Conservation (phyloP, 2,888 invertebrate genomes). For the Synanthedon myopaeformis region DNA sequence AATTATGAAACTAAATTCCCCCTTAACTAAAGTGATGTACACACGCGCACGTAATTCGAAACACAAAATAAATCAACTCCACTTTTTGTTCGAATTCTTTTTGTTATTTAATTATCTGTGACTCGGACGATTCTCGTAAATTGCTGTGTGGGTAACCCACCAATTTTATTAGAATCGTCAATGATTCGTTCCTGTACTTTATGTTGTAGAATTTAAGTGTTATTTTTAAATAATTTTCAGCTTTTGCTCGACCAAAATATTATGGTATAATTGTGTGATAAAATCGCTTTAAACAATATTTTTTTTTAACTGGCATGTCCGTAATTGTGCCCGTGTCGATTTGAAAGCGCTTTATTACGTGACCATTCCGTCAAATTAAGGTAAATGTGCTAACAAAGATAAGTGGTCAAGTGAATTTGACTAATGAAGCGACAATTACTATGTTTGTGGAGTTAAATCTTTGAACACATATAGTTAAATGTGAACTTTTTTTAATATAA, state of each 20-base stretch:
- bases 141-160: conserved; percentile 26
- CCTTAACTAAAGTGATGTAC: conserved; percentile 12
- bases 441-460: too few species aligned
- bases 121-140: conserved; percentile 41
- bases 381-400: conserved; percentile 14
- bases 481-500: too few species aligned
- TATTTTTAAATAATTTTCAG: not conserved
- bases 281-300: conserved; percentile 26
- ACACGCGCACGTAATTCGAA: conserved; percentile 12
- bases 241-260: not conserved
- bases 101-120: conserved; percentile 59
- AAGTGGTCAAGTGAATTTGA: not conserved
- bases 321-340: conserved; percentile 26
- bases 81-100: conserved; percentile 32
- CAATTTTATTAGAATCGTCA: not conserved
- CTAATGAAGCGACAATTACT: not conserved
- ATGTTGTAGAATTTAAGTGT: conserved; percentile 1
- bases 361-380: conserved; percentile 25
- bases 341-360: conserved; percentile 22
- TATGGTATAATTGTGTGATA: conserved; percentile 16
- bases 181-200: not conserved
- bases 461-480: too few species aligned
- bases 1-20: conserved; percentile 13
- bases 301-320: conserved; percentile 18
- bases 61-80: conserved; percentile 34